A percentile compares a stretch with the other conserved stretches of the same genome.
These are phyloP conservation scores for Tholera decimalis DNA, from an alignment of 2,888 invertebrate genomes.

Conservation along the genomic window DNA sequence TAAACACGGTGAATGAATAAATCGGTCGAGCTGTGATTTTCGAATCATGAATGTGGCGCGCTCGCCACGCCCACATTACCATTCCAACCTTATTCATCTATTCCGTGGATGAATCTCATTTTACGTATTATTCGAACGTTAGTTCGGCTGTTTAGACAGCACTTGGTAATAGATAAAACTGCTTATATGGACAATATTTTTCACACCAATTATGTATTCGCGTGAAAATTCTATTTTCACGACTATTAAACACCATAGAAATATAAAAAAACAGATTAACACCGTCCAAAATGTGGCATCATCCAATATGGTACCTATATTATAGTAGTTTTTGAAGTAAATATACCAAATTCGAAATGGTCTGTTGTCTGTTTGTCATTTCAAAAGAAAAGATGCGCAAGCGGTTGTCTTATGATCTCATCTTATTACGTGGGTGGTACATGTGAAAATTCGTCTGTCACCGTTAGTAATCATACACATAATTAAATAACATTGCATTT, in stretches of 20 bases:
- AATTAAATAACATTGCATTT: slow-evolving; percentile 16
- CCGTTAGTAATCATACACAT: slow-evolving; percentile 2
- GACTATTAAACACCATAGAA: no score
- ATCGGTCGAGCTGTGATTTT: no score
- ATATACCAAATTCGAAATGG: slow-evolving; percentile 15
- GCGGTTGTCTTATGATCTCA: slow-evolving; percentile 31
- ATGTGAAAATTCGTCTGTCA: slow-evolving; percentile 23
- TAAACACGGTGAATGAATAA: no score
- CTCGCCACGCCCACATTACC: no score
- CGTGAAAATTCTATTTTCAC: slow-evolving; percentile 30
- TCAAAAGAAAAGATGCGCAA: slow-evolving; percentile 19
- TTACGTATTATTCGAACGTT: slow-evolving; percentile 26
- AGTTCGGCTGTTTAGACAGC: slow-evolving; percentile 36
- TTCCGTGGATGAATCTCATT: slow-evolving; percentile 1
- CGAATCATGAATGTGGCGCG: no score
- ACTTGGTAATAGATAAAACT: slow-evolving; percentile 31
- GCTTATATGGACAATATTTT: slow-evolving; percentile 18
- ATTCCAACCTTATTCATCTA: no score
- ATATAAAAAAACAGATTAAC: not conserved
- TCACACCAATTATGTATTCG: slow-evolving; percentile 29
- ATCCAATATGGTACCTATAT: no score
- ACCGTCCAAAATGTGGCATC: slow-evolving; percentile 20
- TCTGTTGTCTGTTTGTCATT: not conserved
- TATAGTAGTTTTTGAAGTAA: slow-evolving; percentile 19
- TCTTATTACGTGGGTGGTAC: slow-evolving; percentile 18